These are phyloP conservation scores for Tokudaia muenninki DNA, from an alignment of 2,797 vertebrate genomes.

Conservation along the genomic window DNA sequence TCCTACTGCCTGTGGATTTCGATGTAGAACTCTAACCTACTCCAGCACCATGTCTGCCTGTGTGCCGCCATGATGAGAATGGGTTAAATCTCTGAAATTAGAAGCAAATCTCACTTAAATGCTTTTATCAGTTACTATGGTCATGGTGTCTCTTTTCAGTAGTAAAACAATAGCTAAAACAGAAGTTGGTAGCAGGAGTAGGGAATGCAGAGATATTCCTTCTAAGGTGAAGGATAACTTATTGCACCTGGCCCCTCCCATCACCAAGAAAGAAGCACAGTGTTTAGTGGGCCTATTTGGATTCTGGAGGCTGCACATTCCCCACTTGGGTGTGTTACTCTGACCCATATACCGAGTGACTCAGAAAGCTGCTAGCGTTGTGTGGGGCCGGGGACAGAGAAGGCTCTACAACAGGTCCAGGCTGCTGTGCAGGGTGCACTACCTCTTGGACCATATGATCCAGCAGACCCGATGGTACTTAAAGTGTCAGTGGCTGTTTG, in stretches of 20 bases:
- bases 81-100: not conserved
- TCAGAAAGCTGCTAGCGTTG: not conserved
- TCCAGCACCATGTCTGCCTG: not conserved
- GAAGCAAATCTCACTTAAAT: not conserved
- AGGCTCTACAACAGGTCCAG: not conserved
- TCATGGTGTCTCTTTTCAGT: not conserved
- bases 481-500: not conserved
- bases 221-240: too few species aligned
- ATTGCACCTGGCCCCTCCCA: not conserved
- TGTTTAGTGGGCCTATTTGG: not conserved
- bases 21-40: not conserved
- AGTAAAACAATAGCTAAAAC: not conserved
- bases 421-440: not conserved
- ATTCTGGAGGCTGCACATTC: not conserved
- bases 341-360: not conserved
- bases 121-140: not conserved
- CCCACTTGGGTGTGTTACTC: not conserved
- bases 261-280: not conserved
- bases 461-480: not conserved
- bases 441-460: not conserved
- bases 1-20: not conserved
- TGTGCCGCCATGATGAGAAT: too few species aligned
- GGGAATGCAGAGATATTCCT: not conserved
- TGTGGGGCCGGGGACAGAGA: not conserved
- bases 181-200: not conserved